Conservation (phyloP, 1,140 invertebrate genomes). For the Ceratoteleas bidentatus region DNA sequence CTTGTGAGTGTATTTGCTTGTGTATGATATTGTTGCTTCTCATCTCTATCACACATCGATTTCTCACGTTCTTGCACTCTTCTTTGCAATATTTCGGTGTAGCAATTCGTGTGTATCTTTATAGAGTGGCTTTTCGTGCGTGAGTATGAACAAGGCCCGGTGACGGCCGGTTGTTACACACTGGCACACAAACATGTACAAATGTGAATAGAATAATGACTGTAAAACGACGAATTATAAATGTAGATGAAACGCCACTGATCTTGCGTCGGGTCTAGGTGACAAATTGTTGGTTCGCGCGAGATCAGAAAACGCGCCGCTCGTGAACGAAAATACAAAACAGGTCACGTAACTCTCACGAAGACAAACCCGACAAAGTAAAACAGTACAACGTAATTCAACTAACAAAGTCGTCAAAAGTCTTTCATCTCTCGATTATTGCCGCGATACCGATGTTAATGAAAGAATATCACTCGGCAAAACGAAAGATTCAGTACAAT, state of each 20-base stretch:
- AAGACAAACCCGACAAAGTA: conserved; percentile 47
- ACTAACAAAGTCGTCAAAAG: conserved; percentile 59
- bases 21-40: conserved; percentile 77
- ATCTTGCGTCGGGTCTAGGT: conserved; percentile 55
- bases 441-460: conserved; percentile 57
- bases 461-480: conserved; percentile 58
- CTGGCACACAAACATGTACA: conserved; percentile 77
- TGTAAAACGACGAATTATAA: conserved; percentile 67
- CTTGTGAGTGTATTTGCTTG: conserved; percentile 69
- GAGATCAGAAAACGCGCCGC: conserved; percentile 67
- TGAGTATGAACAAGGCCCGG: conserved; percentile 75
- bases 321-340: conserved; percentile 58
- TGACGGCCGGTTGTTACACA: conserved; percentile 76
- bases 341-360: conserved; percentile 22
- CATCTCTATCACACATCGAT: conserved; percentile 67
- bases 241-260: conserved; percentile 66
- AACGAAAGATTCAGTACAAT: conserved; percentile 67
- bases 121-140: conserved; percentile 74
- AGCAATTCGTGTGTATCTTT: conserved; percentile 73
- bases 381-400: conserved; percentile 60
- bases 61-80: conserved; percentile 69
- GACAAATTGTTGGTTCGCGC: conserved; percentile 35
- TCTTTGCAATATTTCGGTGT: conserved; percentile 69
- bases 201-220: conserved; percentile 73
- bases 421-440: conserved; percentile 63